These are phyloP conservation scores for Oreochromis grahami DNA, from an alignment of 2,797 vertebrate species.

Conservation along the genomic window DNA sequence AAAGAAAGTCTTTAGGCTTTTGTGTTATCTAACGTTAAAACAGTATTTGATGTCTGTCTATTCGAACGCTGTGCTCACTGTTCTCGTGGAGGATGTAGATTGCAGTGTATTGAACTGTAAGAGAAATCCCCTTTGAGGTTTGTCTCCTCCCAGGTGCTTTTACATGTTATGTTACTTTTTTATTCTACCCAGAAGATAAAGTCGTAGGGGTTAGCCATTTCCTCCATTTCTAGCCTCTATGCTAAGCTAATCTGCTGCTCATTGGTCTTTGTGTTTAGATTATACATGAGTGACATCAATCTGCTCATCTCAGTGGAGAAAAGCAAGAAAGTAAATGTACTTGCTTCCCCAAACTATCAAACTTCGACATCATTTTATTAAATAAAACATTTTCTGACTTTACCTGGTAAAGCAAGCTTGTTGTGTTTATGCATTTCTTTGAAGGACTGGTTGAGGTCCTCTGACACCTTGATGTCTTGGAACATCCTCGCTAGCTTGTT, in stretches of 20 bases:
- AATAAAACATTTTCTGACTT: not conserved
- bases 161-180: not conserved
- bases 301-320: not conserved
- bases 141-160: not conserved
- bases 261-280: not conserved
- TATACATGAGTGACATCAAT: not conserved
- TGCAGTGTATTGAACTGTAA: not conserved
- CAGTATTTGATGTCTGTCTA: not conserved
- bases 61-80: not conserved
- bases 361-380: not conserved
- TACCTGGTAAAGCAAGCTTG: constrained; percentile 95
- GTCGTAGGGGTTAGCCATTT: fast-evolving
- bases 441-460: constrained; percentile 97
- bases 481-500: constrained; percentile 99
- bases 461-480: constrained; percentile 98
- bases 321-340: not conserved
- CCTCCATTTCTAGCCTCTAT: not conserved
- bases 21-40: not conserved
- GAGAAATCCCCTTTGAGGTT: fast-evolving
- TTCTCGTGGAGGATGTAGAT: not conserved
- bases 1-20: not conserved
- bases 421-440: constrained; percentile 99
- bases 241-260: not conserved
- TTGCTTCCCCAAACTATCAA: not conserved
- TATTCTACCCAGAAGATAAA: not conserved